Base-by-base conservation (phyloP, 2,113 vertebrate species). In the Nansenia antarctica region DNA sequence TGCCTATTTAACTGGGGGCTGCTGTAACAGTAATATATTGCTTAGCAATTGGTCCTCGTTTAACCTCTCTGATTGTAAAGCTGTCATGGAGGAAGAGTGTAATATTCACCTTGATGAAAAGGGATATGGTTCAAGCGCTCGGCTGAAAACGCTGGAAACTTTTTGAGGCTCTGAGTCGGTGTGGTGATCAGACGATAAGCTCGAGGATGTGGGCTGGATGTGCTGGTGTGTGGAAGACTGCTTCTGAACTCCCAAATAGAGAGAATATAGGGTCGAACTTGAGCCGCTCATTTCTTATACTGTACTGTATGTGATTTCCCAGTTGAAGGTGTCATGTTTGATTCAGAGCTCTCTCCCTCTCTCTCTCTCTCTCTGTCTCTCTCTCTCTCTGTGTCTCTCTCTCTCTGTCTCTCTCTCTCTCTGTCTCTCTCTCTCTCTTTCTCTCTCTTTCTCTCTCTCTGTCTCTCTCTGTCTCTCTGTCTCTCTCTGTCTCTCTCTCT, bases 11-110 rank as follows among this genome's bases (percentile, higher is more conserved):
- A 91, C 79, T 78, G 75, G 49, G 32, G 55, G 14, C 55, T 31
- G 55, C 55, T 58, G 29, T 73, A 67, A 78, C 67, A 78, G 55
- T 89, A 81, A 90, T 91, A 81, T 81, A 91, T 90, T 74, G 86
- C 86, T 72, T 58, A 35, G 77, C 87, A 80, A 90, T 88, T 82
- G 86, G 86, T 89, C 83, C 83, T 75, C 78, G 72, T 82, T 89
- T 87, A 86, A 92, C 88, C 88, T 82, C 70, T 49, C 66, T 39
- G 82, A 89, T 37, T 83, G 81, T 89, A 90, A 90, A 91, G 74
- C 87, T 91, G 86, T 88, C 85, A 64, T 67, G 27, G 35, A 53
- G 76, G 69, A 85, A 85, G 75, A 77, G 74, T 80, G 73, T 82
- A 79, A 87, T 82, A 83, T 85, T 83, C 77, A 80, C 80, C 71